phyloP scores from a whole-genome alignment of 2,888 invertebrate genomes.

The Sthenelais limicola region DNA sequence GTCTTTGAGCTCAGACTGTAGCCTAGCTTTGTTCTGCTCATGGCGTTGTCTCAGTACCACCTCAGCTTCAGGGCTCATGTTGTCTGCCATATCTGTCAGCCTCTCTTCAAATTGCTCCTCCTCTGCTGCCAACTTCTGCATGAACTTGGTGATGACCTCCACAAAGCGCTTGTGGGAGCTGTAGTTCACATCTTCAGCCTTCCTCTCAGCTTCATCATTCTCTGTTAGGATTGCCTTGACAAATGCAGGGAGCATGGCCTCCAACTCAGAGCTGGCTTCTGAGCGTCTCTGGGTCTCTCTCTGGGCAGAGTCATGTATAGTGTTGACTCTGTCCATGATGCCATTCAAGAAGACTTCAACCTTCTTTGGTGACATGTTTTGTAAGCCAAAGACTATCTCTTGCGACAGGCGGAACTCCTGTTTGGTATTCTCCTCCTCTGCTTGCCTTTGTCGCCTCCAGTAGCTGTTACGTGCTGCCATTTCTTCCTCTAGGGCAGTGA shows the following conservation, averaged over 20 bases:
- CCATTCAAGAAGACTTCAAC: slow-evolving; percentile 34
- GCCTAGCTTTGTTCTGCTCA: slow-evolving; percentile 46
- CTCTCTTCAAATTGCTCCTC: slow-evolving; percentile 64
- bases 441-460: slow-evolving; percentile 67
- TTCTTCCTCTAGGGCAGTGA: slow-evolving; percentile 67
- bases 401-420: slow-evolving; percentile 60
- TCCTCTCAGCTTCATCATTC: slow-evolving; percentile 53
- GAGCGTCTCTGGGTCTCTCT: slow-evolving; percentile 64
- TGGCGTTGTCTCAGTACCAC: slow-evolving; percentile 59
- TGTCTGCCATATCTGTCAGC: slow-evolving; percentile 49
- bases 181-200: slow-evolving; percentile 53
- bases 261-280: slow-evolving; percentile 63
- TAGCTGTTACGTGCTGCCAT: slow-evolving; percentile 62
- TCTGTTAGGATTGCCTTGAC: slow-evolving; percentile 64
- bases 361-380: slow-evolving; percentile 55
- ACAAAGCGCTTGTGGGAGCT: slow-evolving; percentile 61
- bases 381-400: slow-evolving; percentile 59
- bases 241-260: slow-evolving; percentile 62
- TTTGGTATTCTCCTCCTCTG: slow-evolving; percentile 61
- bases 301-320: slow-evolving; percentile 60
- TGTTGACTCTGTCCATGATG: slow-evolving; percentile 52
- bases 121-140: slow-evolving; percentile 62
- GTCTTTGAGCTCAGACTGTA: slow-evolving; percentile 64
- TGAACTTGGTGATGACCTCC: slow-evolving; percentile 63
- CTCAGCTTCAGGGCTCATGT: slow-evolving; percentile 66